Percentiles rank a stretch among this genome's conserved stretches.
phyloP scores from a whole-genome alignment of 1,140 invertebrate genomes.

The Drosophila ohnishii region DNA sequence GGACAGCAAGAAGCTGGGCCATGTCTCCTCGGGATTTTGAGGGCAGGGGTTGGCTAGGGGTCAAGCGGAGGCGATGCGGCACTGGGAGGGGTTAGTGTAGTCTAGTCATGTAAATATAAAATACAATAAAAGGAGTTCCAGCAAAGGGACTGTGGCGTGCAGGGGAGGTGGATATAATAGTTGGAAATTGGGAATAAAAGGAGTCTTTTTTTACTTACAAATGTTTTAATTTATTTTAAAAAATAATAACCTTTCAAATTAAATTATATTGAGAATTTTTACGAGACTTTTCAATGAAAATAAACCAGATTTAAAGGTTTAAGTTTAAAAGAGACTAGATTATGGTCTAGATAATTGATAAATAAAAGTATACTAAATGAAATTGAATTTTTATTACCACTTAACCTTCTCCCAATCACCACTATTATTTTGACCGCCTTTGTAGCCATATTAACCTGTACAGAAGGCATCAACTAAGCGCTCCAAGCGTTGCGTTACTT shows the following conservation, averaged over 20 bases:
- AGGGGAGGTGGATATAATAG: constrained; percentile 14
- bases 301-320: not conserved
- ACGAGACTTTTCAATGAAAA: not conserved
- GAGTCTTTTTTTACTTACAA: not conserved
- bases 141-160: not conserved
- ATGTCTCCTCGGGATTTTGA: constrained; percentile 78
- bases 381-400: too few relatives aligned
- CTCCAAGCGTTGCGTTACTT: constrained; percentile 76
- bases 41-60: constrained; percentile 10
- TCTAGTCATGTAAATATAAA: constrained; percentile 42
- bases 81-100: constrained; percentile 16
- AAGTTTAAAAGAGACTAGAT: too few relatives aligned
- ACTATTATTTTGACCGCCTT: constrained; percentile 11
- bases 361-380: too few relatives aligned
- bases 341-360: too few relatives aligned
- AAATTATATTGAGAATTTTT: not conserved
- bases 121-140: constrained; percentile 1
- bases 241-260: too few relatives aligned
- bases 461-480: constrained; percentile 55
- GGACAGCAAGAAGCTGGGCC: constrained; percentile 67
- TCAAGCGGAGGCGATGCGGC: constrained; percentile 6
- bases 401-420: not conserved
- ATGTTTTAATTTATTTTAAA: not conserved
- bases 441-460: constrained; percentile 20
- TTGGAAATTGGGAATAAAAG: too few relatives aligned